Evolutionary conservation across 2,797 vertebrate genomes (phyloP).

Genomic region (Microcaecilia unicolor): DNA sequence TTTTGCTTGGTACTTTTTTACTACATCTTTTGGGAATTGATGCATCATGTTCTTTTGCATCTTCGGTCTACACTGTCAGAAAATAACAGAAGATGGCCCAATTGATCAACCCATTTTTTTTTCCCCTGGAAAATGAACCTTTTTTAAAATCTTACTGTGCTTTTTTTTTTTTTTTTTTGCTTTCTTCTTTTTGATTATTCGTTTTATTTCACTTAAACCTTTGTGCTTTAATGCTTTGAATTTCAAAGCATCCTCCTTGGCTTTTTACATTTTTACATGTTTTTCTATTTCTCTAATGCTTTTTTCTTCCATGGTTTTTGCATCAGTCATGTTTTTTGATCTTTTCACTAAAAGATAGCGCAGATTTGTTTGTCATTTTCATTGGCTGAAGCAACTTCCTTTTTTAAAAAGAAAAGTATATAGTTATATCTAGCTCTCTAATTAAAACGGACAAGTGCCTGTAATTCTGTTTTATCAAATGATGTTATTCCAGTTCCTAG

Average conservation of each 20-base stretch:
- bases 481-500: slow-evolving; percentile 99
- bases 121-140: slow-evolving; percentile 31
- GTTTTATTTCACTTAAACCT: slow-evolving; percentile 63
- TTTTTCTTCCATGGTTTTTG: slow-evolving; percentile 95
- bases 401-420: slow-evolving; percentile 69
- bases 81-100: slow-evolving; percentile 48
- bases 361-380: slow-evolving; percentile 80
- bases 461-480: slow-evolving; percentile 93
- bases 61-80: slow-evolving; percentile 51
- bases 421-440: slow-evolving; percentile 64
- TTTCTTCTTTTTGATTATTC: slow-evolving; percentile 40
- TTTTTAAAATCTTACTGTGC: slow-evolving; percentile 48
- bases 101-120: slow-evolving; percentile 62
- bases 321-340: slow-evolving; percentile 94
- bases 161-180: slow-evolving; percentile 56
- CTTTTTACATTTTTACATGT: slow-evolving; percentile 87
- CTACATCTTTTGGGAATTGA: slow-evolving; percentile 48
- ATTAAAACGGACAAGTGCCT: slow-evolving; percentile 67
- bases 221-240: slow-evolving; percentile 84
- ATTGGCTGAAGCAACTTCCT: slow-evolving; percentile 49
- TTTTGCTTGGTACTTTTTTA: slow-evolving; percentile 21
- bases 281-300: slow-evolving; percentile 86
- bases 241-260: slow-evolving; percentile 87
- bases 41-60: slow-evolving; percentile 45
- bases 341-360: slow-evolving; percentile 80